Percentiles rank a stretch among this genome's conserved stretches.
Evolutionary conservation across 2,888 invertebrate species (phyloP).

Genomic region (Dorcus hopei): DNA sequence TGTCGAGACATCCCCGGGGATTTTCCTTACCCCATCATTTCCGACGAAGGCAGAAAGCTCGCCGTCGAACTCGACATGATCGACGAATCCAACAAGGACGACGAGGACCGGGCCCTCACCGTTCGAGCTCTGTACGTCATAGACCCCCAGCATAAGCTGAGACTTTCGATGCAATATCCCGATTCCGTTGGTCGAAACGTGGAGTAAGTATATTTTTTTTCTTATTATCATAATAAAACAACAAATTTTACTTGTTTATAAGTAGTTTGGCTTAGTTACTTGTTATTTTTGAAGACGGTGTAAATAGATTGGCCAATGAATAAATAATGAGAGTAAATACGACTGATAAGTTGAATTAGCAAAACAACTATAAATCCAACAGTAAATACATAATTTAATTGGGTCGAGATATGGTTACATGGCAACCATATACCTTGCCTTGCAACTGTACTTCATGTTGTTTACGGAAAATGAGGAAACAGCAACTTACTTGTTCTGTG

Average conservation of each 20-base stretch:
- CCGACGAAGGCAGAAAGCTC: conserved; percentile 68
- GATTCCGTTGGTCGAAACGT: conserved; percentile 84
- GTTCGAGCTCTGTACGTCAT: conserved; percentile 77
- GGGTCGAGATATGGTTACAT: too few species aligned
- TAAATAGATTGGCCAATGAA: too few species aligned
- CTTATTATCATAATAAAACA: neutral
- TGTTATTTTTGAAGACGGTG: neutral
- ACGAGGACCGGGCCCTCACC: conserved; percentile 65
- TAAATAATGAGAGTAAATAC: too few species aligned
- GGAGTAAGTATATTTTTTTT: conserved; percentile 58
- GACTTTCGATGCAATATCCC: conserved; percentile 80
- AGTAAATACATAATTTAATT: too few species aligned
- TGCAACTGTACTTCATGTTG: too few species aligned
- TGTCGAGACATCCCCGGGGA: conserved; percentile 67
- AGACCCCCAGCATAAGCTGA: conserved; percentile 74
- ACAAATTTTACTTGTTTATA: neutral
- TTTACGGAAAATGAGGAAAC: too few species aligned
- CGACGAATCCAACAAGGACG: conserved; percentile 67
- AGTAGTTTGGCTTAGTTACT: neutral
- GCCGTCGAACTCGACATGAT: conserved; percentile 76
- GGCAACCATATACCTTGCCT: too few species aligned
- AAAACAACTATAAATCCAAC: too few species aligned
- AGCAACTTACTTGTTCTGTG: too few species aligned
- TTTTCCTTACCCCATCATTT: conserved; percentile 80
- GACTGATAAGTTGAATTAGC: too few species aligned